Base-by-base conservation (phyloP, 1,140 invertebrate species). In the Wasmannia auropunctata region DNA sequence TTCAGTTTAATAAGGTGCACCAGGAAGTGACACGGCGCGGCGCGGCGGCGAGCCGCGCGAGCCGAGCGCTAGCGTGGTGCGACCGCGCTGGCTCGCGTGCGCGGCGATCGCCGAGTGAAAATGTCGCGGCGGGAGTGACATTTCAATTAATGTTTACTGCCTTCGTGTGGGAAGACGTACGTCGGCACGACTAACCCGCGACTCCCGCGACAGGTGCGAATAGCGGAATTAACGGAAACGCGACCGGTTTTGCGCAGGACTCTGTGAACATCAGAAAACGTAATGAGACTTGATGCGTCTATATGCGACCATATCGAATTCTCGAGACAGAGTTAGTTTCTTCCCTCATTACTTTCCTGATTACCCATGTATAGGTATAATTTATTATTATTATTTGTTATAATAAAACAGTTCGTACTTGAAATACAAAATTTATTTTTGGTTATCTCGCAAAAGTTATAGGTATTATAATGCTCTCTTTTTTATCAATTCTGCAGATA, bases 131-230 rank as follows among this genome's bases (percentile, higher is more conserved):
- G 56, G 90, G 86, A 94, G 90, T 93, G 93, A 94, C 94, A 93
- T 94, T 94, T 94, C 94, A 94, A 94, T 94, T 94, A 94, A 94
- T 93, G 93, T 93, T 93, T 92, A 91, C 87, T 83, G 86, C 83
- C 51, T 87, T 90, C 86, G 91, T 93, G 93, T 93, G 93, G 93
- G 93, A 94, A 94, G 92, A 70, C 72, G 67, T 87, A 60, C 40
- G 62, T 11, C 54, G 43, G 22, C 54, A 31, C 14, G 79, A 56
- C 34, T 62, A 49, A 46, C 34, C 40, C 7, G 28, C 40, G 80
- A 40, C 11, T 67, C 70, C 11, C 14, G 72, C 37, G 63, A 77
- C 88, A 90, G 81, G 81, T 86, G 88, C 58, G 62, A 65, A 65
- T 63, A 83, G 70, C 58, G 58, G 34, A 19, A 79, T 31, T 8